phyloP scores from a whole-genome alignment of 2,797 vertebrate genomes.

The Diceros bicornis region DNA sequence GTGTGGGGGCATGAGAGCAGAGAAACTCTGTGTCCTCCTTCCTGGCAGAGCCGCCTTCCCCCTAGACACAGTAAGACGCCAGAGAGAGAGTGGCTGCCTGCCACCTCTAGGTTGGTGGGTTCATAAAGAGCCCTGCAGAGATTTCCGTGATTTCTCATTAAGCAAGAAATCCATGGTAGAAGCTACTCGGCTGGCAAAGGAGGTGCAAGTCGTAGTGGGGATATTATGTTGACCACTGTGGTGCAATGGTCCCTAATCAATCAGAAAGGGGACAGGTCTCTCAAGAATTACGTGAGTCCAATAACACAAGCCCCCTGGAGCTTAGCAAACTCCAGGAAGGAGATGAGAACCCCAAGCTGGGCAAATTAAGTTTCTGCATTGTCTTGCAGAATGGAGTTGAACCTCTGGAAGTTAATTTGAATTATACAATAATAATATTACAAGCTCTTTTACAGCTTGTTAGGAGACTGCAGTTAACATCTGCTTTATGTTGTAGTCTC shows the following conservation, averaged over 20 bases:
- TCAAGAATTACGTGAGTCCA: not conserved
- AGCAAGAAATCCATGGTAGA: not conserved
- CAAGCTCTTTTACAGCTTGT: not conserved
- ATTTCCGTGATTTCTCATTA: not conserved
- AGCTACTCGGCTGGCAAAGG: not conserved
- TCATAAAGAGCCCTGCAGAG: not conserved
- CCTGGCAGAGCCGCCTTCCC: not conserved
- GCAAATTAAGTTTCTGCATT: not conserved
- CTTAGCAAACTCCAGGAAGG: not conserved
- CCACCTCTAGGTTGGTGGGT: not conserved
- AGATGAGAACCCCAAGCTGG: not conserved
- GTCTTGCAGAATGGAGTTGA: not conserved
- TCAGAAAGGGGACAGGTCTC: not conserved
- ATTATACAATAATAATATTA: not conserved
- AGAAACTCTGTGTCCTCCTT: not conserved
- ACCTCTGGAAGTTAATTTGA: not conserved
- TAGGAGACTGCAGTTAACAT: not conserved
- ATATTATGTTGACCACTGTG: not conserved
- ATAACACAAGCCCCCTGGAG: not conserved
- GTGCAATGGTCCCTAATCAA: not conserved
- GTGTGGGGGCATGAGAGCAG: not conserved
- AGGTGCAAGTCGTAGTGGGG: not conserved
- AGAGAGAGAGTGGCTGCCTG: not conserved
- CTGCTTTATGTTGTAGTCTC: not conserved
- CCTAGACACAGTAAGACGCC: not conserved